Evolutionary conservation across 2,797 vertebrate species (phyloP).

Genomic region (Halcyon smyrnensis): DNA sequence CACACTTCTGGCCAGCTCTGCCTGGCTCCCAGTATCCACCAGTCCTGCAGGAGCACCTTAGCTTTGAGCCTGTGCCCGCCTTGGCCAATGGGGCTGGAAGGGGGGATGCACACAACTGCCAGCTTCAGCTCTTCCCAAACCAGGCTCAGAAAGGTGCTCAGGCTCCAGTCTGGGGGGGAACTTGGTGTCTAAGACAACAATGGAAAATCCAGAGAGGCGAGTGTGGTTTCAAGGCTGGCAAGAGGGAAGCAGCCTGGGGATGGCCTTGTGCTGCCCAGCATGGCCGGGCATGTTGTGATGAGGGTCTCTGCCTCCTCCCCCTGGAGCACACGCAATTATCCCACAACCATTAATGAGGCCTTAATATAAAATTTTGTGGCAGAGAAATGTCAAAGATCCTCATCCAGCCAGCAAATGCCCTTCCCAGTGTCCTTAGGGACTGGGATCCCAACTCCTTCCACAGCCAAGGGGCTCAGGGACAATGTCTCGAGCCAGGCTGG

Average conservation of each 20-base stretch:
- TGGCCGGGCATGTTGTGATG: rapidly evolving
- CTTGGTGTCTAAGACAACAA: rapidly evolving
- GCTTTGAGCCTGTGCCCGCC: neutral
- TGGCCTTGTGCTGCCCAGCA: neutral
- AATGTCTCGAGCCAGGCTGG: neutral
- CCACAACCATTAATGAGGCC: rapidly evolving
- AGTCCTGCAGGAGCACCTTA: too few relatives aligned
- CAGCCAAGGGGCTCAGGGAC: rapidly evolving
- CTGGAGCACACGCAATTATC: rapidly evolving
- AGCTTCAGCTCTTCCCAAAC: rapidly evolving
- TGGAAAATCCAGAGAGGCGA: neutral
- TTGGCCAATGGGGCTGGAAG: rapidly evolving
- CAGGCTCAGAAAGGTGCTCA: rapidly evolving
- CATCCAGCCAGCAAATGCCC: rapidly evolving
- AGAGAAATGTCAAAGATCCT: neutral
- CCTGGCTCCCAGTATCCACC: rapidly evolving
- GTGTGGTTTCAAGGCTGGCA: rapidly evolving
- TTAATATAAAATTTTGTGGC: rapidly evolving
- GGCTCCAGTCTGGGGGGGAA: rapidly evolving
- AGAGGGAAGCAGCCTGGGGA: neutral
- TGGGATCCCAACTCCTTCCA: neutral
- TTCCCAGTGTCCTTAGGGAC: neutral
- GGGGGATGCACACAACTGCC: rapidly evolving
- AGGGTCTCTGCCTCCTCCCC: rapidly evolving
- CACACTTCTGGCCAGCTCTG: rapidly evolving